Evolutionary conservation across 64 coral and sea anemone genomes (phyloP).

Genomic region (Montipora cactus): DNA sequence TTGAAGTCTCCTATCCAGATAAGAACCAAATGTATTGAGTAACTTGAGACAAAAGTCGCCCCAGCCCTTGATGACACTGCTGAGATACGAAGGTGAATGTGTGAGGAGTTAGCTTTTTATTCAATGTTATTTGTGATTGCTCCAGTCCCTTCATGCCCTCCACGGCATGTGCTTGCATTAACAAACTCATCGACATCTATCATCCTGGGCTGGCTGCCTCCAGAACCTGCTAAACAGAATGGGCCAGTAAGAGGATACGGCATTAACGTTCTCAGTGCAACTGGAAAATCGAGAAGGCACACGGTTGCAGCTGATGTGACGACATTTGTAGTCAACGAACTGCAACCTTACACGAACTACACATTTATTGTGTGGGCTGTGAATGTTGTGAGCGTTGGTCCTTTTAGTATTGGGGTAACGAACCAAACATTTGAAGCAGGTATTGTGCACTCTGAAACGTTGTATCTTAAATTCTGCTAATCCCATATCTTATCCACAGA

Average conservation of each 20-base stretch:
- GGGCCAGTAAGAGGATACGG: constrained; percentile 64
- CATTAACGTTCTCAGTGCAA: constrained; percentile 34
- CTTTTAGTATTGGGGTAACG: constrained; percentile 25
- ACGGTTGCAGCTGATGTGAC: constrained; percentile 21
- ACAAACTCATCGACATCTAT: constrained; percentile 63
- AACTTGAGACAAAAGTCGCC: too few relatives aligned
- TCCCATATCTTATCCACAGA: background rate
- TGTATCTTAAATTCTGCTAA: too few relatives aligned
- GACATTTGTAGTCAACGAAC: constrained; percentile 18
- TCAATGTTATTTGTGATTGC: too few relatives aligned
- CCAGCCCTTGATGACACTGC: too few relatives aligned
- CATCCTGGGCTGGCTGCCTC: constrained; percentile 65
- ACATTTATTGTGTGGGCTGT: constrained; percentile 56
- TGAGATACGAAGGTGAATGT: too few relatives aligned
- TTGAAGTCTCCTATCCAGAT: too few relatives aligned
- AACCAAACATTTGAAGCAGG: constrained; percentile 72
- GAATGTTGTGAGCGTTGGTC: constrained; percentile 55
- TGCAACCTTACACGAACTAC: constrained; percentile 76
- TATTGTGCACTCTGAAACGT: background rate
- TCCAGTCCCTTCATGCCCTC: constrained; percentile 67
- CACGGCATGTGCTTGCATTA: constrained; percentile 41
- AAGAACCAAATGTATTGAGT: too few relatives aligned
- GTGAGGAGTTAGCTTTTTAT: too few relatives aligned
- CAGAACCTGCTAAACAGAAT: constrained; percentile 33
- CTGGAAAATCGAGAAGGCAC: background rate